Evolutionary conservation across 2,113 vertebrate species (phyloP).

Genomic region (Dinomys branickii): DNA sequence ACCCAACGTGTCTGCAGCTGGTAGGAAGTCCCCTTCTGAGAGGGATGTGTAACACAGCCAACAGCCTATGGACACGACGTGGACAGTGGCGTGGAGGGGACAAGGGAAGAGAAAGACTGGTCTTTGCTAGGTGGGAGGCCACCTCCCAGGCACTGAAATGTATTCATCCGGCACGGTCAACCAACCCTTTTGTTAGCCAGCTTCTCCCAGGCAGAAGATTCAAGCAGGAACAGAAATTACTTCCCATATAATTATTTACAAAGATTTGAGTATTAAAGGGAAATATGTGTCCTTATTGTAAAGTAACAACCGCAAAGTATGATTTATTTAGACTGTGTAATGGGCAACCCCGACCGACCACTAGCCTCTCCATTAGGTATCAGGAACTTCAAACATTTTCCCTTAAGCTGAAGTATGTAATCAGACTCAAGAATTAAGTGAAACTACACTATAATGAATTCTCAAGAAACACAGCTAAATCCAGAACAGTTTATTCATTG

Average conservation of each 20-base stretch:
- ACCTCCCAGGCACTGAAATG: too few relatives aligned
- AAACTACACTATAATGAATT: not conserved
- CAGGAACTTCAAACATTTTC: not conserved
- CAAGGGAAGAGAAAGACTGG: too few relatives aligned
- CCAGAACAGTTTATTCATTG: not conserved
- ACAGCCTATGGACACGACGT: too few relatives aligned
- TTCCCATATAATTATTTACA: not conserved
- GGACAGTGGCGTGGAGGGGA: too few relatives aligned
- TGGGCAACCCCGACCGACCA: not conserved
- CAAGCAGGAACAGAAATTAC: not conserved
- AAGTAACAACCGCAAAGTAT: not conserved
- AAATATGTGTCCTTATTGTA: not conserved
- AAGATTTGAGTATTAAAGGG: not conserved
- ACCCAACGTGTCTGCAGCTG: too few relatives aligned
- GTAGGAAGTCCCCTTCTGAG: too few relatives aligned
- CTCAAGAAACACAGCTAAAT: not conserved
- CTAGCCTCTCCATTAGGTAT: not conserved
- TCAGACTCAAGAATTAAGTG: slow-evolving; percentile 11
- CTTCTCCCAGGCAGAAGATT: not conserved
- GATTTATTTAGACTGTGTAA: slow-evolving; percentile 6
- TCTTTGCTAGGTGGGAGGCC: too few relatives aligned
- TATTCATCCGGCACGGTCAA: too few relatives aligned
- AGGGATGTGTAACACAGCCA: too few relatives aligned
- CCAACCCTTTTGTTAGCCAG: too few relatives aligned
- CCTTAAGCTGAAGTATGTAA: slow-evolving; percentile 29